phyloP scores from a whole-genome alignment of 2,113 vertebrate genomes.

The Panthera uncia region DNA sequence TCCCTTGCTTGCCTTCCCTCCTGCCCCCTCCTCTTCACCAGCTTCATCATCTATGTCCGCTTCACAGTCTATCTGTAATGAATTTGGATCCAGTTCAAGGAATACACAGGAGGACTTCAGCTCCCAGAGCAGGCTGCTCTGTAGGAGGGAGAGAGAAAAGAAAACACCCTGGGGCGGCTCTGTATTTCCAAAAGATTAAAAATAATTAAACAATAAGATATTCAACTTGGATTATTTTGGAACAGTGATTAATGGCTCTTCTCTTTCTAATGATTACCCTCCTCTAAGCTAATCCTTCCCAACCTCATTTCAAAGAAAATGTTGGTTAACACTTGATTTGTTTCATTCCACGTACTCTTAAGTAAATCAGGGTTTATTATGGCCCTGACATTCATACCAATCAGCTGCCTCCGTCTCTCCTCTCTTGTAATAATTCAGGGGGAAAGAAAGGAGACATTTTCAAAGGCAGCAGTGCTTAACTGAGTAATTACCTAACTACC shows the following conservation, averaged over 20 bases:
- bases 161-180: constrained; percentile 67
- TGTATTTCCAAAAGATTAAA: constrained; percentile 81
- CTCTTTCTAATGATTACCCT: constrained; percentile 6
- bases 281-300: constrained; percentile 63
- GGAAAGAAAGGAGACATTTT: constrained; percentile 45
- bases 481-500: constrained; percentile 19
- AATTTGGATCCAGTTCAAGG: constrained; percentile 67
- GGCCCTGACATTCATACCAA: background rate
- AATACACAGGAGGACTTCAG: constrained; percentile 73
- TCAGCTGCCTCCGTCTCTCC: background rate
- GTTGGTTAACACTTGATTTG: constrained; percentile 65
- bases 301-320: constrained; percentile 68
- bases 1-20: background rate
- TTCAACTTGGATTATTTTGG: constrained; percentile 70
- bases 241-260: constrained; percentile 79
- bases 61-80: constrained; percentile 47
- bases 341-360: constrained; percentile 59
- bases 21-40: background rate
- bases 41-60: constrained; percentile 6
- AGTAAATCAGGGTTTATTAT: constrained; percentile 52
- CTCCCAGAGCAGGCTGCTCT: constrained; percentile 50
- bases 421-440: constrained; percentile 31
- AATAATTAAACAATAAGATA: constrained; percentile 80
- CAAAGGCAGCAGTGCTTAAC: constrained; percentile 29
- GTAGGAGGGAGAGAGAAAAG: constrained; percentile 75